Evolutionary conservation across 2,888 invertebrate genomes (phyloP), one percentile per base, ranked within the genome.

Genomic region (Cremastinae sp.): DNA sequence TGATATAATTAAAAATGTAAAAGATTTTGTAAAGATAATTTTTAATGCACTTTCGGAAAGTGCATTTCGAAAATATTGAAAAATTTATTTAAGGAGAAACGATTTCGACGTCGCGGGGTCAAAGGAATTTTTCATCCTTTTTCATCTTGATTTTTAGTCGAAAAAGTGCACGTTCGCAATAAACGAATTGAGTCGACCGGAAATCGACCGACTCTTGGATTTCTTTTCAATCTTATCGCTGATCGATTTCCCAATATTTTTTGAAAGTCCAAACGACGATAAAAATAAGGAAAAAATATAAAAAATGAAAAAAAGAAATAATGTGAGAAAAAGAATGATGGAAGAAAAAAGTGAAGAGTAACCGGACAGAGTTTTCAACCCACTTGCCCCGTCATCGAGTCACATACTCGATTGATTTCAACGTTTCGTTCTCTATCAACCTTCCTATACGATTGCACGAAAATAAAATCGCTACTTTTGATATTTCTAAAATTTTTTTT

Each of bases 181-280:
- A 56, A 47, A 49, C 74, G 66, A 65, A 56, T 71, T 72, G 72
- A 72, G 66, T 74, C 71, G 58, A 72, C 68, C 73, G 75, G 70
- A 71, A 75, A 75, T 61, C 28, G 43, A 61, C 45, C 45, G 28
- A 58, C 68, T 65, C 65, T 64, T 68, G 59, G 47, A 74, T 68
- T 75, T 66, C 58, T n/a, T n/a, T 73, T 61, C 66, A 79, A 78
- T 80, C 78, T 80, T 78, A 78, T 80, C 78, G 75, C 72, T 41
- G 66, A 80, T 80, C 80, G 75, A 78, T 78, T 77, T 65, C 59
- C 47, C 73, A 77, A 77, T 80, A 78, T 59, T 78, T 78, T 80
- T 74, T 77, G 75, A 66, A 80, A 77, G 71, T 77, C 59, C 47
- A 56, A 66, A 39, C 22, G 43, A 12, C 65, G 41, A 45, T 78